These are phyloP conservation scores for Actias luna DNA, from an alignment of 2,888 invertebrate species.

Conservation along the genomic window DNA sequence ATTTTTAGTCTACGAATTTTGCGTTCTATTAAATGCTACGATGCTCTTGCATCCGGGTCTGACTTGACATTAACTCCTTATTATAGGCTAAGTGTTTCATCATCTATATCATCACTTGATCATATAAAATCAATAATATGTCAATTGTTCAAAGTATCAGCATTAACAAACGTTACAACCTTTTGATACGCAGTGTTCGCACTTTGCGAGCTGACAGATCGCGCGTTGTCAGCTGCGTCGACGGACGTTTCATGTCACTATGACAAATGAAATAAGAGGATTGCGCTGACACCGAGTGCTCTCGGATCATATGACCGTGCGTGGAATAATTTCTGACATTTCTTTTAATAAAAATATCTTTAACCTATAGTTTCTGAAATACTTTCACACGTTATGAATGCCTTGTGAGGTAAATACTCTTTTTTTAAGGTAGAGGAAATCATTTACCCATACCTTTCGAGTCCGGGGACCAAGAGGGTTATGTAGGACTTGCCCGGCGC, in stretches of 20 bases:
- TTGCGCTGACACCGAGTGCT: conserved; percentile 45
- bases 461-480: too few species aligned
- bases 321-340: conserved; percentile 6
- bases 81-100: too few species aligned
- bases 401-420: too few species aligned
- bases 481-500: too few species aligned
- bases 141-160: conserved; percentile 9
- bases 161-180: conserved; percentile 36
- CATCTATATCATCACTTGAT: background rate
- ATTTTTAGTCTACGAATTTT: too few species aligned
- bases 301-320: conserved; percentile 16
- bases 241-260: conserved; percentile 48
- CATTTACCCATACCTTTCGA: too few species aligned
- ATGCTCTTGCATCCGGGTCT: too few species aligned
- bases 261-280: conserved; percentile 78
- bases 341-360: background rate
- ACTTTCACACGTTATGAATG: background rate
- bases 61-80: too few species aligned
- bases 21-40: too few species aligned
- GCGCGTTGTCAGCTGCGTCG: conserved; percentile 62
- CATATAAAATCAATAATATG: background rate
- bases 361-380: background rate
- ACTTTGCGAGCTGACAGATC: conserved; percentile 52
- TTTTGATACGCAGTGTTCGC: conserved; percentile 53
- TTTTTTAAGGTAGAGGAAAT: too few species aligned